phyloP scores from a whole-genome alignment of 2,888 invertebrate genomes.

The Vannuccia rotundouncinata region DNA sequence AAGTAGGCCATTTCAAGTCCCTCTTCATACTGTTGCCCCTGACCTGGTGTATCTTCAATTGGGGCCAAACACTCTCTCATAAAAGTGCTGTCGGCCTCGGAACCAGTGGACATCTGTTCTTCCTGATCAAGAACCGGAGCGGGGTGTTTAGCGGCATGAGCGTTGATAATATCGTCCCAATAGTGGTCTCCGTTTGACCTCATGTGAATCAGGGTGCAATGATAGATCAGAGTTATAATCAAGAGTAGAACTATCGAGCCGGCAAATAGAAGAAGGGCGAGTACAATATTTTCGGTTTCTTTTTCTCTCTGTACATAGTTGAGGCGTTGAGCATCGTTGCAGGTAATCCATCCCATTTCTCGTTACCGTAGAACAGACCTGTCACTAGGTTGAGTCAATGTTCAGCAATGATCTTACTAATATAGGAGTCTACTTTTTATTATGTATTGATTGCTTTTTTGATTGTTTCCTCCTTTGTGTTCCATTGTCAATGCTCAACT shows the following conservation, averaged over 20 bases:
- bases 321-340: neutral
- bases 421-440: too few species aligned
- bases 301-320: neutral
- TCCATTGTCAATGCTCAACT: too few species aligned
- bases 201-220: neutral
- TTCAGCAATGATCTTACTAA: too few species aligned
- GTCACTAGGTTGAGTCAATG: too few species aligned
- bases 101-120: neutral
- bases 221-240: neutral
- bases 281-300: neutral
- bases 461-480: too few species aligned
- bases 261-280: neutral
- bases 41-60: neutral
- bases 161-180: slow-evolving; percentile 5
- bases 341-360: slow-evolving; percentile 2
- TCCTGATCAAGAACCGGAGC: neutral
- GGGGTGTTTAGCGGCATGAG: neutral
- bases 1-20: slow-evolving; percentile 9
- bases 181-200: neutral
- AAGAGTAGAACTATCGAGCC: neutral
- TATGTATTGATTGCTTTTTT: too few species aligned
- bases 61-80: neutral
- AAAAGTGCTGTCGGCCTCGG: neutral
- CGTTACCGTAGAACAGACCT: neutral
- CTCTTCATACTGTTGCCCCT: neutral